Evolutionary conservation across 2,888 invertebrate genomes (phyloP).

Genomic region (Asteroscopus sphinx): DNA sequence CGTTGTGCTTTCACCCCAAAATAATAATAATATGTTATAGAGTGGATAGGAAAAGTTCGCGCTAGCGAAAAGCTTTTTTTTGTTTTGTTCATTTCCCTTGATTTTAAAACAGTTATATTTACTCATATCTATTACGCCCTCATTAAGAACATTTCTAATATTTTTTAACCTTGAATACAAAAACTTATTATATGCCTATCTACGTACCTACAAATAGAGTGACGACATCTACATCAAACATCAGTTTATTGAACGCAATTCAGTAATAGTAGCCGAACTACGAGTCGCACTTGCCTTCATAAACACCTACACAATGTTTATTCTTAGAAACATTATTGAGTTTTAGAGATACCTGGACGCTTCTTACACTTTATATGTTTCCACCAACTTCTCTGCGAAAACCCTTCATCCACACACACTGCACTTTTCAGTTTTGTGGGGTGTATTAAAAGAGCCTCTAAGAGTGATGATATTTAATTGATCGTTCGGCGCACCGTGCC

Average conservation of each 20-base stretch:
- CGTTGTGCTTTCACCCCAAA: constrained; percentile 22
- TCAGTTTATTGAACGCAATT: constrained; percentile 32
- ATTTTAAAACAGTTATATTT: background rate
- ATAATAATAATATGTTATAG: constrained; percentile 30
- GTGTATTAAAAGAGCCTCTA: too few relatives aligned
- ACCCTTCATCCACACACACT: background rate
- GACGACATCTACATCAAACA: constrained; percentile 11
- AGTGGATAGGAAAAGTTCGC: too few relatives aligned
- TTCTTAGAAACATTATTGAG: constrained; percentile 32
- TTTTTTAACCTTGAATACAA: constrained; percentile 9
- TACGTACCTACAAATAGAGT: constrained; percentile 13
- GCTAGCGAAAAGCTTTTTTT: constrained; percentile 11
- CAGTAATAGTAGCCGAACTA: constrained; percentile 36
- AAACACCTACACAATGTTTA: constrained; percentile 45
- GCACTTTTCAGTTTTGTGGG: background rate
- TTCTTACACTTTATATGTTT: constrained; percentile 7
- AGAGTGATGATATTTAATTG: too few relatives aligned
- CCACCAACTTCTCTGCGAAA: constrained; percentile 1
- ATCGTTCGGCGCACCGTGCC: too few relatives aligned
- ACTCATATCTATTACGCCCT: background rate
- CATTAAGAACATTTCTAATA: background rate
- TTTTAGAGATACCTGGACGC: constrained; percentile 13
- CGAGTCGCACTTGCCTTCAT: constrained; percentile 21
- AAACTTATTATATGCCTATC: constrained; percentile 1
- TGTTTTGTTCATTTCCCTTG: constrained; percentile 19